phyloP scores from a whole-genome alignment of 2,113 vertebrate species.

The Tautogolabrus adspersus region DNA sequence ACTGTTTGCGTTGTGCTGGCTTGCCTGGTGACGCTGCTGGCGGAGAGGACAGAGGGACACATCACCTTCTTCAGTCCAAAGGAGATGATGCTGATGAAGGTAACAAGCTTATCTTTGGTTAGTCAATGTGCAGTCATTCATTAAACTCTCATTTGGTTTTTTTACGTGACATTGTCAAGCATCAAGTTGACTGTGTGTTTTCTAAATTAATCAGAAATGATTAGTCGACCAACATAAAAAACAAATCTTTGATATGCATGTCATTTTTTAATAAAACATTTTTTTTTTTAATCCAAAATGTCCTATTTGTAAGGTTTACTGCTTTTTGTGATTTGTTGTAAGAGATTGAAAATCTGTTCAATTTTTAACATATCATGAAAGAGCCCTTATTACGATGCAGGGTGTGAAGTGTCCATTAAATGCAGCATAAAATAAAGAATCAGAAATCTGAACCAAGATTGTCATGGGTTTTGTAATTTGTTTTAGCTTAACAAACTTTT shows the following conservation, averaged over 20 bases:
- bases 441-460: too few relatives aligned
- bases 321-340: not conserved
- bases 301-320: not conserved
- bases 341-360: not conserved
- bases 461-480: too few relatives aligned
- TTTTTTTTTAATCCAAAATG: too few relatives aligned
- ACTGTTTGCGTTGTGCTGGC: conserved; percentile 75
- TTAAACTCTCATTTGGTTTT: not conserved
- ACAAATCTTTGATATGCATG: too few relatives aligned
- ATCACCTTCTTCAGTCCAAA: conserved; percentile 88
- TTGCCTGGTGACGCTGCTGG: conserved; percentile 79
- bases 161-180: not conserved
- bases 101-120: conserved; percentile 54
- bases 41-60: conserved; percentile 83
- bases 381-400: too few relatives aligned
- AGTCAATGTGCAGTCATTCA: not conserved
- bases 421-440: too few relatives aligned
- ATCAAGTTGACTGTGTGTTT: not conserved
- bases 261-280: too few relatives aligned
- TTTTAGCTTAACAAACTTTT: too few relatives aligned
- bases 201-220: not conserved
- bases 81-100: conserved; percentile 86
- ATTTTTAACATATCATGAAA: too few relatives aligned
- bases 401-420: too few relatives aligned
- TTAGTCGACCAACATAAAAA: too few relatives aligned